Evolutionary conservation across 2,888 invertebrate species (phyloP).

Genomic region (Brachyptera putata): DNA sequence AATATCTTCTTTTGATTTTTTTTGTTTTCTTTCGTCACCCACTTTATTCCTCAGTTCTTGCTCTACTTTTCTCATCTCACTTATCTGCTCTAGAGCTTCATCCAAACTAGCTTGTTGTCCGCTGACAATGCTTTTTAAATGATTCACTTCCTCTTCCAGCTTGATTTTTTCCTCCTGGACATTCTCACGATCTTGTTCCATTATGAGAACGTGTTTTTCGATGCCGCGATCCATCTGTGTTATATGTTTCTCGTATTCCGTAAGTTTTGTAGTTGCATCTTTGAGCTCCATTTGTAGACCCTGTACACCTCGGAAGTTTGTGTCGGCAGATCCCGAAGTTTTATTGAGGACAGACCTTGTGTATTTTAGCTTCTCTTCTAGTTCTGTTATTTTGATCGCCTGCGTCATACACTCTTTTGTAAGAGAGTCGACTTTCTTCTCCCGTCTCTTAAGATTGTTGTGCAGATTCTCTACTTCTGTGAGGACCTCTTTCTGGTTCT

Average conservation of each 20-base stretch:
- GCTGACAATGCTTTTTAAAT: slow-evolving; percentile 1
- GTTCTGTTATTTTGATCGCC: neutral
- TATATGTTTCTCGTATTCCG: neutral
- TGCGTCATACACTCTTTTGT: neutral
- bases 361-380: neutral
- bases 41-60: neutral
- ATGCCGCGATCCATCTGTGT: slow-evolving; percentile 2
- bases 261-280: neutral
- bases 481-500: slow-evolving; percentile 8
- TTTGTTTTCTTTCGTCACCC: neutral
- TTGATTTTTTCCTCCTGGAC: neutral
- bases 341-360: neutral
- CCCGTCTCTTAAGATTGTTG: neutral
- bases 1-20: neutral
- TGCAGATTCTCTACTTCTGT: neutral
- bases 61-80: neutral
- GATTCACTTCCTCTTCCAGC: slow-evolving; percentile 1
- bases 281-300: neutral
- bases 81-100: slow-evolving; percentile 3
- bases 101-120: neutral
- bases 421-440: neutral
- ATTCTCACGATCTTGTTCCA: neutral
- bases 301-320: neutral
- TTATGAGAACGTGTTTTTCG: neutral
- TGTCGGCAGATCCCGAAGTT: neutral